phyloP scores from a whole-genome alignment of 2,113 vertebrate genomes.

The Equus przewalskii region DNA sequence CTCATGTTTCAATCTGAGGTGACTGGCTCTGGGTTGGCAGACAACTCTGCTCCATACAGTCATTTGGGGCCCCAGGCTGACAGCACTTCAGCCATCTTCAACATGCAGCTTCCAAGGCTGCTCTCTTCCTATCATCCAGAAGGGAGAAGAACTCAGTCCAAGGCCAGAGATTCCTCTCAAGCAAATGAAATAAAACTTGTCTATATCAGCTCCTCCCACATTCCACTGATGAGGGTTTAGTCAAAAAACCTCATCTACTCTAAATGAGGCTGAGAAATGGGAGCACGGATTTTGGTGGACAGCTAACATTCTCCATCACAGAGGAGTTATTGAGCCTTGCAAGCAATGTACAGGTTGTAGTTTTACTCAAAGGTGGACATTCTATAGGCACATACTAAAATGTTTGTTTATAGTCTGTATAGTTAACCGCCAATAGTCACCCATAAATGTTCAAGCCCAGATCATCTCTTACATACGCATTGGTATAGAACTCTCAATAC shows the following conservation, averaged over 20 bases:
- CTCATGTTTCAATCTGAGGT: not conserved
- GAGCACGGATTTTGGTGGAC: not conserved
- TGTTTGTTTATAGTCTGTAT: not conserved
- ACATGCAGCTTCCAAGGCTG: not conserved
- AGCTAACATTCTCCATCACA: not conserved
- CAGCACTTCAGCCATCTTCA: not conserved
- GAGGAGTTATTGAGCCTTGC: not conserved
- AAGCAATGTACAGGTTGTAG: not conserved
- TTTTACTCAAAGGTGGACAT: not conserved
- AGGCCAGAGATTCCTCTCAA: not conserved
- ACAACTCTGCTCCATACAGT: not conserved
- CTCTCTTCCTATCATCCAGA: not conserved
- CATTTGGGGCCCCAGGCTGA: not conserved
- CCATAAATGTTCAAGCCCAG: not conserved
- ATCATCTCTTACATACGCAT: not conserved
- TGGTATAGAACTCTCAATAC: not conserved
- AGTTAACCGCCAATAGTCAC: not conserved
- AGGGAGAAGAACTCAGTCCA: not conserved
- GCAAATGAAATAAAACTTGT: not conserved
- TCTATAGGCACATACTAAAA: not conserved
- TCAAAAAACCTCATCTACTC: not conserved
- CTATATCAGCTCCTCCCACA: not conserved
- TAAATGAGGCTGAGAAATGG: not conserved
- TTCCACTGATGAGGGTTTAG: not conserved
- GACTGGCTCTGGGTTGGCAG: not conserved